Conservation (phyloP, 2,888 invertebrate genomes). For the Aspidiotus rigidus region DNA sequence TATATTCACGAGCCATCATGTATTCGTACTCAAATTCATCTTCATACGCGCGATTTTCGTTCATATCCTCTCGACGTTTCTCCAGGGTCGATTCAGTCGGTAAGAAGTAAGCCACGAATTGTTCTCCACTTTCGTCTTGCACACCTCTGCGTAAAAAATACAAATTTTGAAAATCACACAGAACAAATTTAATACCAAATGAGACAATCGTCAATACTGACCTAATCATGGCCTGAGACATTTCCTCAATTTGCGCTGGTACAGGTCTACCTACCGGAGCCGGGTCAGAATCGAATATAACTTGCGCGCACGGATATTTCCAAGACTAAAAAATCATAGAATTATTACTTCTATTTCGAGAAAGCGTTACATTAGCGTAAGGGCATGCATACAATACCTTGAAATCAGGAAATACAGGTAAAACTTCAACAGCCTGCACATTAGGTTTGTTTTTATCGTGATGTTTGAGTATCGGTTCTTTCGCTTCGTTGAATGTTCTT, state of each 20-base stretch:
- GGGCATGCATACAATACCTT: slow-evolving; percentile 46
- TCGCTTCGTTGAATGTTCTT: slow-evolving; percentile 89
- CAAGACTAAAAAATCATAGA: slow-evolving; percentile 54
- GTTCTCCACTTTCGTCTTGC: slow-evolving; percentile 97
- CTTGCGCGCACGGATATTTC: slow-evolving; percentile 96
- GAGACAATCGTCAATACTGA: slow-evolving; percentile 41
- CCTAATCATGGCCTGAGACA: slow-evolving; percentile 99
- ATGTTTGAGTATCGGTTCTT: slow-evolving; percentile 74
- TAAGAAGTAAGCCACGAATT: slow-evolving; percentile 97
- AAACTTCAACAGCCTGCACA: slow-evolving; percentile 78
- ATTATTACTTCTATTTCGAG: background rate
- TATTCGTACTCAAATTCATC: slow-evolving; percentile 93
- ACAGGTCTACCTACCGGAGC: slow-evolving; percentile 80
- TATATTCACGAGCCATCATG: slow-evolving; percentile 94
- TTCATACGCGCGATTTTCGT: slow-evolving; percentile 65
- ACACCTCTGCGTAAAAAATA: slow-evolving; percentile 66
- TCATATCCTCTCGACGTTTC: slow-evolving; percentile 75
- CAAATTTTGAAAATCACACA: background rate
- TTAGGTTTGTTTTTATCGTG: slow-evolving; percentile 79
- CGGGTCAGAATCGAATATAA: slow-evolving; percentile 97
- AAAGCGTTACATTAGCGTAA: background rate
- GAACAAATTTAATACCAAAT: background rate
- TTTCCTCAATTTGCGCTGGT: slow-evolving; percentile 85
- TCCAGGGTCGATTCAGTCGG: slow-evolving; percentile 86
- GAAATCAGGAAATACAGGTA: slow-evolving; percentile 90